Evolutionary conservation across 92 coral and sea anemone species (phyloP), one percentile per base, ranked within the genome.

Genomic region (Epizoanthus illoricatus): DNA sequence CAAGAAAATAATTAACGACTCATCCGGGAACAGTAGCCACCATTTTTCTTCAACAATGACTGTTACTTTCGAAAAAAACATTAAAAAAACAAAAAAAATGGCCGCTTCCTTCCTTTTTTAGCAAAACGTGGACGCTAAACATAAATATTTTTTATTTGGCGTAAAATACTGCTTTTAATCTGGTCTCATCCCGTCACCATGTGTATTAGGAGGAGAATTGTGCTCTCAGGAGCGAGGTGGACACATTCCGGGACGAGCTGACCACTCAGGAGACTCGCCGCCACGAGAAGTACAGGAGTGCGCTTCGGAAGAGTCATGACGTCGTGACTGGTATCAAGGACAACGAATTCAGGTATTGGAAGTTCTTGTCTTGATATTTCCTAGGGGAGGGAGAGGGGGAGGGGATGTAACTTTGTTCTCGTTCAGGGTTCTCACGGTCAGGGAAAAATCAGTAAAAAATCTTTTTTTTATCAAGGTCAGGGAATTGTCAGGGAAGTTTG

Each of bases 201-300:
- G 18, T 59, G 41, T 42, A 16, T 49, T 41, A 95, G 98, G 95
- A 86, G 20, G 97, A 91, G 49, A 93, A 93, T 86, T 80, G 82
- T 61, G 89, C 60, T 12, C 87, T 91, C 16, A 79, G 91, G 75
- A 43, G 83, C 64, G 93, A 91, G 65, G 89, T 90, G 23, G 90
- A 86, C 21, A 28, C 90, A 19, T 83, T 93, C 16, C 92, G 91
- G 20, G 92, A 95, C 42, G 92, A 91, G 40, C 90, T 93, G 11
- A 79, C 90, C 36, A 76, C 91, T 52, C 74, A 82, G 54, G 94
- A 91, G 76, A 84, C 89, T 7, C 66, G 61, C 63, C 91, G 87
- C 79, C 94, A 89, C 52, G 89, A 90, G 42, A 91, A 82, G 60
- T 83, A 91, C 85, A 83, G 91, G 28, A 82, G 70, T 64, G 92